These are phyloP conservation scores for Labia minor DNA, from an alignment of 2,888 invertebrate genomes.

Conservation along the genomic window DNA sequence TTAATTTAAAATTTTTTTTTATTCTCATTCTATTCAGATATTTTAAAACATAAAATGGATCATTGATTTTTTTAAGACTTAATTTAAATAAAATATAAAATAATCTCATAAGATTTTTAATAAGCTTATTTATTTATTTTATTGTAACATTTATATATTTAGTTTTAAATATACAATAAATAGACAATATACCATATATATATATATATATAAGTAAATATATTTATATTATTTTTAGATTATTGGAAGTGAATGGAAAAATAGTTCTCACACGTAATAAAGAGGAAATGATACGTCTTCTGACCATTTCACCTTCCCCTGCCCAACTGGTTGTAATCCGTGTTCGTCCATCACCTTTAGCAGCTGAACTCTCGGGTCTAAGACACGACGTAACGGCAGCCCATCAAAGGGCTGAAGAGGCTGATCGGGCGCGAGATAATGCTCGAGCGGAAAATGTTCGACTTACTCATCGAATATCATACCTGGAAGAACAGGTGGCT, in stretches of 20 bases:
- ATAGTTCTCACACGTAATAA: constrained; percentile 54
- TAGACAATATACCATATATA: no score
- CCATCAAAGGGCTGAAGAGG: constrained; percentile 50
- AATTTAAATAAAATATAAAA: no score
- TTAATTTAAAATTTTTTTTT: no score
- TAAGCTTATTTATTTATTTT: no score
- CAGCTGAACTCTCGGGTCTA: neutral
- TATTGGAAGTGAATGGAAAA: constrained; percentile 74
- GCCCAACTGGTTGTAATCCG: constrained; percentile 49
- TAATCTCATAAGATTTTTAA: no score
- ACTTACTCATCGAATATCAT: constrained; percentile 76
- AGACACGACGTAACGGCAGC: constrained; percentile 35
- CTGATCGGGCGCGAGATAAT: constrained; percentile 50
- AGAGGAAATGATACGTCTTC: constrained; percentile 58
- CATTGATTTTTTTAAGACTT: no score
- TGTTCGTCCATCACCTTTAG: constrained; percentile 37
- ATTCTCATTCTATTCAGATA: no score
- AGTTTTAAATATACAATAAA: no score
- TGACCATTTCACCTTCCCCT: constrained; percentile 49
- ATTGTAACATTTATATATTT: no score
- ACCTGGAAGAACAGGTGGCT: constrained; percentile 75
- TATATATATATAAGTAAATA: no score
- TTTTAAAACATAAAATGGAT: no score
- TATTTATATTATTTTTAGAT: constrained; percentile 38
- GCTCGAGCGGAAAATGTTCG: constrained; percentile 66